Evolutionary conservation across 2,113 vertebrate genomes (phyloP).

Genomic region (Chamaetylas fuelleborni): DNA sequence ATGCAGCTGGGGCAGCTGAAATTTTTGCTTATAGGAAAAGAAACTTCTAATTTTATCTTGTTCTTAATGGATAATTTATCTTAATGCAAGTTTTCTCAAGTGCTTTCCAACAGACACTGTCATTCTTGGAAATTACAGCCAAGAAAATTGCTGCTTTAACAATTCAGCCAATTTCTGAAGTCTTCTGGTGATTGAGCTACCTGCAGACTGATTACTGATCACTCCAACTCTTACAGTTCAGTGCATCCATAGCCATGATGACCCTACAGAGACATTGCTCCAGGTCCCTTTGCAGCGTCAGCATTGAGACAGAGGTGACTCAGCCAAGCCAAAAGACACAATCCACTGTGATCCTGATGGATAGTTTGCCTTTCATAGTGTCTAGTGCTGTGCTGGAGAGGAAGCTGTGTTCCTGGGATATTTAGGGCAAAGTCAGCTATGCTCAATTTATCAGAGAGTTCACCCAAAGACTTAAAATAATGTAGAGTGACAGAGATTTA

Average conservation of each 20-base stretch:
- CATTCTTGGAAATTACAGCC: not conserved
- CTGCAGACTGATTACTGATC: not conserved
- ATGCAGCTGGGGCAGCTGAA: not conserved
- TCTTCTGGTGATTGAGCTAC: not conserved
- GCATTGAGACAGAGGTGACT: not conserved
- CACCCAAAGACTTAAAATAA: not conserved
- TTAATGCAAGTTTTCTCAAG: not conserved
- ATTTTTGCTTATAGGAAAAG: not conserved
- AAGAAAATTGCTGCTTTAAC: not conserved
- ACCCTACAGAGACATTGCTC: not conserved
- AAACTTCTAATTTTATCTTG: not conserved
- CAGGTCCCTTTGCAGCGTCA: not conserved
- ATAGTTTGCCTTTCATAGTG: not conserved
- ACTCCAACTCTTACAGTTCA: not conserved
- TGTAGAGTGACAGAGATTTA: not conserved
- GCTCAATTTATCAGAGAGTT: not conserved
- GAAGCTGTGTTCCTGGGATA: not conserved
- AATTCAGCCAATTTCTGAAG: not conserved
- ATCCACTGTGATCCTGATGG: not conserved
- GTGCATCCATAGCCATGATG: not conserved
- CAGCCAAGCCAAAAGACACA: not conserved
- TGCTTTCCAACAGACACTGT: not conserved
- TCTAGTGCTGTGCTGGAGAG: not conserved
- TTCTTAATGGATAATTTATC: not conserved
- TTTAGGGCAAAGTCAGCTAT: not conserved